A percentile compares a stretch with the other conserved stretches of the same genome.
Conservation (phyloP, 2,797 vertebrate genomes). For the Toxotes lorentzi region DNA sequence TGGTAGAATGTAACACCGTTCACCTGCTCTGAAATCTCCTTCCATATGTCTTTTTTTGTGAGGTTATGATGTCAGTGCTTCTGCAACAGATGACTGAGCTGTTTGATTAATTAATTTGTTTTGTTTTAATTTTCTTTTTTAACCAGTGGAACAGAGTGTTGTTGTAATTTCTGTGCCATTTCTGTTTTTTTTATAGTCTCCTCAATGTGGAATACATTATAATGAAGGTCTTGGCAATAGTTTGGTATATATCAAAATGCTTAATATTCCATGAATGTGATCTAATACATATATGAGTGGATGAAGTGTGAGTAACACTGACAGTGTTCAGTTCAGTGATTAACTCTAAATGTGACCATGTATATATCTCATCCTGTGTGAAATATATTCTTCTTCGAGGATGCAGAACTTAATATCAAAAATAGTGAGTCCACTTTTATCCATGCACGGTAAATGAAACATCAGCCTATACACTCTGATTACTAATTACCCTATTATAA, state of each 20-base stretch:
- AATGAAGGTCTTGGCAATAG: background rate
- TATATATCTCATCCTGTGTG: constrained; percentile 6
- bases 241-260: background rate
- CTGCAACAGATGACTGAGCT: background rate
- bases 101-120: background rate
- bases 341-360: background rate
- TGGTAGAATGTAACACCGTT: background rate
- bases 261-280: background rate
- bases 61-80: background rate
- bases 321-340: background rate
- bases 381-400: constrained; percentile 11
- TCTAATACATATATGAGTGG: background rate
- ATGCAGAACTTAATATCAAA: background rate
- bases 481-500: background rate
- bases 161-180: background rate
- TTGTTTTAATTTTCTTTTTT: background rate
- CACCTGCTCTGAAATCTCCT: background rate
- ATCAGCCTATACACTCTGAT: background rate
- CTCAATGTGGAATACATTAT: background rate
- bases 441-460: background rate
- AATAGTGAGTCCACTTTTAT: constrained; percentile 10
- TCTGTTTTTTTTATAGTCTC: background rate
- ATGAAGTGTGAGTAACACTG: background rate
- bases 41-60: background rate
- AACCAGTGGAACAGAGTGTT: background rate